phyloP scores from a whole-genome alignment of 1,140 invertebrate genomes.

The Orius laevigatus region DNA sequence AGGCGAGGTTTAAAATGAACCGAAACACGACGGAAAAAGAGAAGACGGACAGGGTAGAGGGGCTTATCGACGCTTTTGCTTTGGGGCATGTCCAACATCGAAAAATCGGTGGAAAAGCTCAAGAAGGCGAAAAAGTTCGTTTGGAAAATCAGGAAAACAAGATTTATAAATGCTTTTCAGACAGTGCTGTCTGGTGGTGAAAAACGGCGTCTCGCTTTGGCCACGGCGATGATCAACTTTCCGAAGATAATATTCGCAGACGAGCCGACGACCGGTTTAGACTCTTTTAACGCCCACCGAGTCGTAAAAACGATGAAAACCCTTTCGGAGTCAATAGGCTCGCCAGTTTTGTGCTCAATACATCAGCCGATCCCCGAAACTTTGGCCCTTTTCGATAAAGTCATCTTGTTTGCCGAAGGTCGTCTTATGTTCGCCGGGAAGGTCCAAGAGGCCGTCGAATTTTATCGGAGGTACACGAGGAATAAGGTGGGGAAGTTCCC shows the following conservation, averaged over 20 bases:
- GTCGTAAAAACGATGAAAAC: slow-evolving; percentile 55
- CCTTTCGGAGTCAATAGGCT: slow-evolving; percentile 43
- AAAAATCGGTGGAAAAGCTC: slow-evolving; percentile 45
- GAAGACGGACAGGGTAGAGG: slow-evolving; percentile 45
- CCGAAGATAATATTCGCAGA: slow-evolving; percentile 88
- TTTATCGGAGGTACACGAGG: slow-evolving; percentile 53
- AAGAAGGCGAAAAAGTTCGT: slow-evolving; percentile 7
- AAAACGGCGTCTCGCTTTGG: slow-evolving; percentile 81
- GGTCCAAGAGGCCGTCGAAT: slow-evolving; percentile 49
- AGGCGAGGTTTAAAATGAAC: slow-evolving; percentile 71
- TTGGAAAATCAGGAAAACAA: no score
- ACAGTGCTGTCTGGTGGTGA: slow-evolving; percentile 81
- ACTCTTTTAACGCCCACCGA: slow-evolving; percentile 81
- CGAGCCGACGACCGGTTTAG: slow-evolving; percentile 87
- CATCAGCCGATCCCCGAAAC: slow-evolving; percentile 93
- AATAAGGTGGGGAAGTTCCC: no score
- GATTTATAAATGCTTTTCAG: slow-evolving; percentile 13
- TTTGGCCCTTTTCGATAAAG: slow-evolving; percentile 71
- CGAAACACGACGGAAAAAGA: slow-evolving; percentile 36
- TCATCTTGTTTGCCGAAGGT: slow-evolving; percentile 78
- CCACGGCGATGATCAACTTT: slow-evolving; percentile 80
- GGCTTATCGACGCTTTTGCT: slow-evolving; percentile 54
- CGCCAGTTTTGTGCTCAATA: slow-evolving; percentile 87
- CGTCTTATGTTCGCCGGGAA: slow-evolving; percentile 74
- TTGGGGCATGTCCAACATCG: slow-evolving; percentile 49